Evolutionary conservation across 2,113 vertebrate genomes (phyloP), one percentile per base, ranked within the genome.

Genomic region (Sigmodon hispidus): DNA sequence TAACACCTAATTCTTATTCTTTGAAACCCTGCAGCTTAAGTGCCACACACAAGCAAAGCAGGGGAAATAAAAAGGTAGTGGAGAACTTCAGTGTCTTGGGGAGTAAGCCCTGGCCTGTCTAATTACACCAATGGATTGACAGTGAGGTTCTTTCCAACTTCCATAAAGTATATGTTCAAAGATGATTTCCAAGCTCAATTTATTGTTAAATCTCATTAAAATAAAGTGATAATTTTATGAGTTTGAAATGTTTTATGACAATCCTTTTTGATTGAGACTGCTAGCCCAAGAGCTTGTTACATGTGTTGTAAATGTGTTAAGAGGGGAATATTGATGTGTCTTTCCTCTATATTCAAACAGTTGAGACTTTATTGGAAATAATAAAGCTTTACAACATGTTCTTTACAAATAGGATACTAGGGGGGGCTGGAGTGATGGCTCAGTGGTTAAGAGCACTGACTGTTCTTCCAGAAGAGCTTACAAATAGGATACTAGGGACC

Each of bases 371-470:
- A 98, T 96, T 80, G 76, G 94, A 91, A 92, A 96, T 92, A 95
- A 75, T 97, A 96, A 98, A 98, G 92, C 70, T 97, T 97, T 98
- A 96, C 88, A 55, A 86, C 70, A 95, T 97, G 52, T 93, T 95
- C 84, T 93, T 94, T 36, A 79, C 29, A 75, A 93, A 95, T 67
- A 95, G 84, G 89, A 92, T 96, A 70, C 36, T 90, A 97, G 77
- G 81, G 85, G n/a, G n/a, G n/a, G n/a, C n/a, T n/a, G n/a, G n/a
- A n/a, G n/a, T n/a, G n/a, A n/a, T n/a, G n/a, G n/a, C n/a, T n/a
- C n/a, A n/a, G n/a, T n/a, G n/a, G n/a, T n/a, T n/a, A n/a, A n/a
- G n/a, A n/a, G n/a, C n/a, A n/a, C n/a, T n/a, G n/a, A n/a, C n/a
- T n/a, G n/a, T n/a, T n/a, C n/a, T n/a, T n/a, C n/a, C n/a, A n/a